A percentile compares a stretch with the other conserved stretches of the same genome.
Evolutionary conservation across 2,797 vertebrate genomes (phyloP).

Genomic region (Channallabes apus): DNA sequence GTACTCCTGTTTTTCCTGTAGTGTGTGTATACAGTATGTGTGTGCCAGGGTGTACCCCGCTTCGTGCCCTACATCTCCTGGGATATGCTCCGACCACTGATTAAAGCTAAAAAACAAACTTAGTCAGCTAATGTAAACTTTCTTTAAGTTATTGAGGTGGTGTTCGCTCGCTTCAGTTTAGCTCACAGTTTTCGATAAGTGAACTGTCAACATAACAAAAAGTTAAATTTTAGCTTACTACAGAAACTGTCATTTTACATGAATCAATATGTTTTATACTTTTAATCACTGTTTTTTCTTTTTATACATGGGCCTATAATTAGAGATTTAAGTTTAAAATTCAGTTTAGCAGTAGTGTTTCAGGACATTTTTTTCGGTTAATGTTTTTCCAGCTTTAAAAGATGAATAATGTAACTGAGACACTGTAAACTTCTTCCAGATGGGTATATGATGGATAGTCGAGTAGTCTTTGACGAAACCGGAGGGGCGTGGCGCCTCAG

Average conservation of each 20-base stretch:
- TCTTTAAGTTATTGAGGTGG: neutral
- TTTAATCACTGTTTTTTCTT: neutral
- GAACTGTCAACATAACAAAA: neutral
- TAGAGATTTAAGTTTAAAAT: neutral
- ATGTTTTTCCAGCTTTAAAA: neutral
- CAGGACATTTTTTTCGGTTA: neutral
- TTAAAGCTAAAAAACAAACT: too few species aligned
- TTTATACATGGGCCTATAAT: neutral
- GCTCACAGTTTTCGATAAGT: neutral
- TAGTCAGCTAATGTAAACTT: too few species aligned
- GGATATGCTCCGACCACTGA: too few species aligned
- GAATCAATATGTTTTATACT: neutral
- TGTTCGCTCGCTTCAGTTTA: neutral
- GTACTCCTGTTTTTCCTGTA: too few species aligned
- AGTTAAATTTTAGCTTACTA: neutral
- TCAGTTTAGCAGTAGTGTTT: neutral
- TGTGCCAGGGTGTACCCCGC: too few species aligned
- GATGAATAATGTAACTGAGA: neutral
- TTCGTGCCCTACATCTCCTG: too few species aligned
- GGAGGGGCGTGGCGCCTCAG: conserved; percentile 1
- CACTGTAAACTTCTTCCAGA: neutral
- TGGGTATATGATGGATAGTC: neutral
- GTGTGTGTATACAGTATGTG: too few species aligned
- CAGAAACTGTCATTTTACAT: neutral
- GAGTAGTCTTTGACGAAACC: neutral